Evolutionary conservation across 2,797 vertebrate species (phyloP).

Genomic region (Balearica regulorum): DNA sequence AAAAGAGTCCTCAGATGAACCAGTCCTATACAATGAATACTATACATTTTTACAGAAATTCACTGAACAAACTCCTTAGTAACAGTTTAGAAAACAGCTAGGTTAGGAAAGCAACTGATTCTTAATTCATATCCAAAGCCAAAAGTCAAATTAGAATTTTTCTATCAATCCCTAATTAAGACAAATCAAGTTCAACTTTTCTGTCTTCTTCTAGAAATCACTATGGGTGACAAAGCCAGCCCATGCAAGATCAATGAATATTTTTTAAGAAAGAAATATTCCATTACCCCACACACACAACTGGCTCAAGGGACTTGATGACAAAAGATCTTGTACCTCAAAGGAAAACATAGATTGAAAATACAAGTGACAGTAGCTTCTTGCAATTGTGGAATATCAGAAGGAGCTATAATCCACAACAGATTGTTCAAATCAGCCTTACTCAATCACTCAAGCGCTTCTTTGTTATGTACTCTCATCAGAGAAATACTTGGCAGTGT

Average conservation of each 20-base stretch:
- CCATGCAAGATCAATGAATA: neutral
- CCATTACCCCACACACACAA: neutral
- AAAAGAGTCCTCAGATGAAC: conserved; percentile 21
- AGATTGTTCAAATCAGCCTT: conserved; percentile 45
- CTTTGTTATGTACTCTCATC: conserved; percentile 44
- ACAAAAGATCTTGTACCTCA: neutral
- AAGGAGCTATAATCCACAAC: neutral
- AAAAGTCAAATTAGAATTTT: neutral
- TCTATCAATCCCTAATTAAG: neutral
- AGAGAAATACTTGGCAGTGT: conserved; percentile 32
- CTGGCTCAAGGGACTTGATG: neutral
- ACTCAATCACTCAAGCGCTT: neutral
- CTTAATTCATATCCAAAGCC: neutral
- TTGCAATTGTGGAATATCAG: neutral
- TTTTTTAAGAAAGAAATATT: neutral
- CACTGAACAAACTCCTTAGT: neutral
- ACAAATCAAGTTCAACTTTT: neutral
- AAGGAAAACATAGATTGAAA: neutral
- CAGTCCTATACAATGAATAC: neutral
- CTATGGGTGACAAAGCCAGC: neutral
- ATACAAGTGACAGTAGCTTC: conserved; percentile 19
- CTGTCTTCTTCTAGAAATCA: neutral
- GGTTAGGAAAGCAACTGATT: neutral
- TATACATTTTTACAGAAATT: neutral
- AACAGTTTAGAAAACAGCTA: neutral